Evolutionary conservation across 2,113 vertebrate genomes (phyloP).

Genomic region (Craseonycteris thonglongyai): DNA sequence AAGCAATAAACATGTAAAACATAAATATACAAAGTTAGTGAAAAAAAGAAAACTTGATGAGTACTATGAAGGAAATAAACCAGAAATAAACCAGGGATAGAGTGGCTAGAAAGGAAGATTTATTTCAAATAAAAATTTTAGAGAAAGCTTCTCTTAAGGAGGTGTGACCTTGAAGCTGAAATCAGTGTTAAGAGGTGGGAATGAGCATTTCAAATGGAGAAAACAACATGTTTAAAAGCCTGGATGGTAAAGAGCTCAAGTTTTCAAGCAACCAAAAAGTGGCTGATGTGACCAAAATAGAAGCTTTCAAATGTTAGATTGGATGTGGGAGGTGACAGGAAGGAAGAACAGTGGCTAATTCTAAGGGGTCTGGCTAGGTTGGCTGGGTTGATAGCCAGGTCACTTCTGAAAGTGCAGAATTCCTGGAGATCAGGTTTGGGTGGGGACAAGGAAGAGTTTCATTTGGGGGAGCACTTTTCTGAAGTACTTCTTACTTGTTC

Average conservation of each 20-base stretch:
- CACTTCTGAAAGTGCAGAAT: neutral
- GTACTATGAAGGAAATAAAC: neutral
- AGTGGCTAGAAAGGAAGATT: neutral
- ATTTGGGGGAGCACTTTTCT: neutral
- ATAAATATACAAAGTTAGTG: neutral
- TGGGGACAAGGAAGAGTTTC: neutral
- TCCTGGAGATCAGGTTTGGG: neutral
- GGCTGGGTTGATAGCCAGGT: neutral
- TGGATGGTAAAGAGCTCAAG: neutral
- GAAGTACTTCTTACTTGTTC: neutral
- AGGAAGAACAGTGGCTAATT: neutral
- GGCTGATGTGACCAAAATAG: neutral
- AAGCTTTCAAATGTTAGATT: neutral
- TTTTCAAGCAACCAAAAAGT: neutral
- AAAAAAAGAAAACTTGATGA: neutral
- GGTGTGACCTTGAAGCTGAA: neutral
- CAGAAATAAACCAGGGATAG: neutral
- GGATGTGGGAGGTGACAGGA: neutral
- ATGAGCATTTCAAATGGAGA: neutral
- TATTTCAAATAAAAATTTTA: neutral
- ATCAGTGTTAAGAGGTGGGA: neutral
- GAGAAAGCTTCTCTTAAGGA: neutral
- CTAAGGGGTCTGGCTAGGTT: neutral
- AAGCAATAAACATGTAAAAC: neutral
- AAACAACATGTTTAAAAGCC: neutral